phyloP scores from a whole-genome alignment of 2,888 invertebrate genomes.

The Dolomedes plantarius region DNA sequence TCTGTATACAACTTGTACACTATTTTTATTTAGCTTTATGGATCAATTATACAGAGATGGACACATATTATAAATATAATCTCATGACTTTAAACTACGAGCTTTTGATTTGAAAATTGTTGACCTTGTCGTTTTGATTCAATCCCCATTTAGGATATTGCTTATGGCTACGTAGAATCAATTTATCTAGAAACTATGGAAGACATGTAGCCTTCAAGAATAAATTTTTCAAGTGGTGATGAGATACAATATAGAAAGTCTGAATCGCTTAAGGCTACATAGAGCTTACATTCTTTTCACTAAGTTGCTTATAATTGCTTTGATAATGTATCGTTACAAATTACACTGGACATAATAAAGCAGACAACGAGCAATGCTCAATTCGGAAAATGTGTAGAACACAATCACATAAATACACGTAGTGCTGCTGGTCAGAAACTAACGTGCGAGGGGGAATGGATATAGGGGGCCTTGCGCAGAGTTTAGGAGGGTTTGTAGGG shows the following conservation, averaged over 20 bases:
- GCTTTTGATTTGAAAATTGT: not conserved
- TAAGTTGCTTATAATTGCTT: slow-evolving; percentile 3
- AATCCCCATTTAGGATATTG: not conserved
- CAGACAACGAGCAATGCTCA: slow-evolving; percentile 1
- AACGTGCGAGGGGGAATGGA: slow-evolving; percentile 13
- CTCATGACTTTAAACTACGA: not conserved
- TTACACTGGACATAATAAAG: slow-evolving; percentile 12
- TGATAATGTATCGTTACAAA: slow-evolving; percentile 5
- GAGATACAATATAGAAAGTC: not conserved
- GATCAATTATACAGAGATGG: not conserved
- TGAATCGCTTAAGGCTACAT: slow-evolving; percentile 19
- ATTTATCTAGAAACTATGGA: slow-evolving; percentile 41
- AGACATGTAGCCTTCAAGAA: slow-evolving; percentile 54
- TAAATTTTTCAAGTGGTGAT: slow-evolving; percentile 1
- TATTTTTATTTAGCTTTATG: not conserved
- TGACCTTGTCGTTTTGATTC: not conserved
- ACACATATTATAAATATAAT: not conserved
- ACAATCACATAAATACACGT: slow-evolving; percentile 13
- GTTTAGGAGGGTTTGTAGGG: not conserved
- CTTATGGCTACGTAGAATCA: slow-evolving; percentile 6
- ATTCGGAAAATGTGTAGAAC: slow-evolving; percentile 10
- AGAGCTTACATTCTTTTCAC: not conserved
- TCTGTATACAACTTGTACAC: not conserved
- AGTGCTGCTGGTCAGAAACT: slow-evolving; percentile 31
- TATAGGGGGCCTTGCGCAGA: not conserved